Percentiles rank a stretch among this genome's conserved stretches.
Evolutionary conservation across 2,797 vertebrate species (phyloP).

Genomic region (Sternotherus odoratus): DNA sequence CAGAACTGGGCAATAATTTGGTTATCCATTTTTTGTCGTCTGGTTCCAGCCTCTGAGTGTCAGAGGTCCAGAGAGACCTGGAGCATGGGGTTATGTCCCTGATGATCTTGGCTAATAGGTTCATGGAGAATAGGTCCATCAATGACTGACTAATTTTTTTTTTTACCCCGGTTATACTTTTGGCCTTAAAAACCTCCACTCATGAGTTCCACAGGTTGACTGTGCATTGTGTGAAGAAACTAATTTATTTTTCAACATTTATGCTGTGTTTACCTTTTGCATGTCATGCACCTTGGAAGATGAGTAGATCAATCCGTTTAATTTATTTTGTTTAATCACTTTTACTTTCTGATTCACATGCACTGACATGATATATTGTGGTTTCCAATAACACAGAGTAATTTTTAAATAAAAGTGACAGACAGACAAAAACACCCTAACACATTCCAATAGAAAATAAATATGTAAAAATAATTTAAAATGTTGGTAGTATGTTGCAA

Average conservation of each 20-base stretch:
- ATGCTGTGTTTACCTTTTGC: neutral
- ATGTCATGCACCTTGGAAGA: neutral
- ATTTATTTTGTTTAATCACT: neutral
- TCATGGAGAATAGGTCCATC: too few relatives aligned
- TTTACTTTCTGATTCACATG: neutral
- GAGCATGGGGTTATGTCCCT: neutral
- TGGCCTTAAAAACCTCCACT: neutral
- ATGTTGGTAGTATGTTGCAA: neutral
- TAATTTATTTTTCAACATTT: neutral
- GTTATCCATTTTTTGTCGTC: neutral
- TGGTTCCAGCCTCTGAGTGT: neutral
- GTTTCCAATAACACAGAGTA: neutral
- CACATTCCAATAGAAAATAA: neutral
- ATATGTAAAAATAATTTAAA: neutral
- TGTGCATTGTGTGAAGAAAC: neutral
- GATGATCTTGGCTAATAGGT: neutral
- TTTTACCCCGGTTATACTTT: neutral
- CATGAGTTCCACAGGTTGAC: neutral
- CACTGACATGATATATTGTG: neutral
- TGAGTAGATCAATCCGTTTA: neutral
- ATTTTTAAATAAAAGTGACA: neutral
- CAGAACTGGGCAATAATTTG: neutral
- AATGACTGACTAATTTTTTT: neutral
- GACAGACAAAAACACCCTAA: neutral
- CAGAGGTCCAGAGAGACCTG: neutral